These are phyloP conservation scores for Yponomeuta malinellus DNA, from an alignment of 2,888 invertebrate species.

Conservation along the genomic window DNA sequence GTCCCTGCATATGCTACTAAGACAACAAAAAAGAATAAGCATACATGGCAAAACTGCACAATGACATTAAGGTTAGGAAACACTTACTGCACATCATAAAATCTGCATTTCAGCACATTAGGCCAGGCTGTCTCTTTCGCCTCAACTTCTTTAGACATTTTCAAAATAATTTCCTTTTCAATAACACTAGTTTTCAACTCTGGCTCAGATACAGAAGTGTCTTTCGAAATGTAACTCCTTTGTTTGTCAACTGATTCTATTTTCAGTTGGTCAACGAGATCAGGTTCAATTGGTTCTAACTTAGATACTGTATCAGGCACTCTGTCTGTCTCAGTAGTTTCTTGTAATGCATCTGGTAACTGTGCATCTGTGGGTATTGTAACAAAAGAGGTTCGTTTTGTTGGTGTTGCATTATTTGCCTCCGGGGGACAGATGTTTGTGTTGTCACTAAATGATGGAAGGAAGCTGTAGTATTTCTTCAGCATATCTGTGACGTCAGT, in stretches of 20 bases:
- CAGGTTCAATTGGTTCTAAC: not conserved
- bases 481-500: conserved; percentile 80
- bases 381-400: conserved; percentile 57
- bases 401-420: conserved; percentile 50
- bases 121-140: conserved; percentile 74
- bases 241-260: not conserved
- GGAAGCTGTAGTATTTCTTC: conserved; percentile 70
- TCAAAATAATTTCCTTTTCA: conserved; percentile 49
- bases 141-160: conserved; percentile 49
- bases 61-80: conserved; percentile 11
- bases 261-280: not conserved
- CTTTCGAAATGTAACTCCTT: conserved; percentile 19
- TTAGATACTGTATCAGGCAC: not conserved
- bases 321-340: conserved; percentile 17
- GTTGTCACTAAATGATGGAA: conserved; percentile 65
- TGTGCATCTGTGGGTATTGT: conserved; percentile 44
- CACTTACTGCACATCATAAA: conserved; percentile 84
- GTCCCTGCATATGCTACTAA: not conserved
- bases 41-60: not conserved
- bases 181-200: conserved; percentile 45
- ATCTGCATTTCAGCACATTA: conserved; percentile 76
- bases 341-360: conserved; percentile 21
- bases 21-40: not conserved
- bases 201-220: conserved; percentile 28
- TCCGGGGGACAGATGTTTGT: conserved; percentile 32